Evolutionary conservation across 2,797 vertebrate genomes (phyloP).

Genomic region (Leptodactylus fallax): DNA sequence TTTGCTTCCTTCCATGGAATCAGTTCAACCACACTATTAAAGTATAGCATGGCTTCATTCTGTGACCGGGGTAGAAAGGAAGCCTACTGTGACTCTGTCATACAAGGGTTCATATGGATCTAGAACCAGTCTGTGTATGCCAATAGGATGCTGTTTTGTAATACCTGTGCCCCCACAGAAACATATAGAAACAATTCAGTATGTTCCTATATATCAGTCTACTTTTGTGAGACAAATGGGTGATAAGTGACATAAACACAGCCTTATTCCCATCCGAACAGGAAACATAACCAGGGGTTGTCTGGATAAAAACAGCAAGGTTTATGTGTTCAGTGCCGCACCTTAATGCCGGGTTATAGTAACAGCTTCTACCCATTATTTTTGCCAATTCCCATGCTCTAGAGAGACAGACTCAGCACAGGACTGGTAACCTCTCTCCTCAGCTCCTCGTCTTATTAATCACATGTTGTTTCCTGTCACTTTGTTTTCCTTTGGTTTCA

Average conservation of each 20-base stretch:
- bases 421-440: neutral
- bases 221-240: no score
- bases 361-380: neutral
- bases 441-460: neutral
- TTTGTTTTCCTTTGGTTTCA: neutral
- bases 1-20: no score
- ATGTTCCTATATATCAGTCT: no score
- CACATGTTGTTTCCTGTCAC: conserved; percentile 9
- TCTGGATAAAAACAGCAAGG: neutral
- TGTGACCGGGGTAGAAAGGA: no score
- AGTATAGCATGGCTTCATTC: no score
- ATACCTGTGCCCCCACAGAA: no score
- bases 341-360: neutral
- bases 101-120: no score
- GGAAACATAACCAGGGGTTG: neutral
- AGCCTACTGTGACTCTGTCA: no score
- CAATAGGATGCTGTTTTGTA: no score
- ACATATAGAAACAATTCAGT: no score
- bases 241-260: neutral
- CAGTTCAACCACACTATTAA: no score
- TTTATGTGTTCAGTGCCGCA: neutral
- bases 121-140: no score
- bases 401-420: neutral
- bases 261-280: neutral
- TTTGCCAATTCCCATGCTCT: neutral